Conservation (phyloP, 2,113 vertebrate species). For the Oncorhynchus tshawytscha region DNA sequence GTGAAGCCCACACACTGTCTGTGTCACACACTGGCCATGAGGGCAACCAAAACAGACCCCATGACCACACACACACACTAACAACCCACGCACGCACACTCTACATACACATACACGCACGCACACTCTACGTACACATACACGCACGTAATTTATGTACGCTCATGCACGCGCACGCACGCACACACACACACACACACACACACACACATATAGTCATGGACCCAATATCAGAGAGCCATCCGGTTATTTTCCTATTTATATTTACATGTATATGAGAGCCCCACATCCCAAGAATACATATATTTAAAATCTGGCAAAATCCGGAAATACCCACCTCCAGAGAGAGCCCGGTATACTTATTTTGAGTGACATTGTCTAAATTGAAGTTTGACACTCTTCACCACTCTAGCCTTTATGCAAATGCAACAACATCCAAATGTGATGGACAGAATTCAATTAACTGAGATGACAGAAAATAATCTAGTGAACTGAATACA, state of each 20-base stretch:
- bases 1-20: slow-evolving; percentile 64
- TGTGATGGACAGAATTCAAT: slow-evolving; percentile 98
- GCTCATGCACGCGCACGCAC: background rate
- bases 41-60: slow-evolving; percentile 28
- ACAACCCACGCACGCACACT: background rate
- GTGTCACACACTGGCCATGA: slow-evolving; percentile 52
- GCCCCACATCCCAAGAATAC: slow-evolving; percentile 57
- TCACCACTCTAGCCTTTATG: slow-evolving; percentile 93
- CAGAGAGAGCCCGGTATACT: slow-evolving; percentile 67
- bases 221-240: slow-evolving; percentile 48
- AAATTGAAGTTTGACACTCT: slow-evolving; percentile 89
- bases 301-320: slow-evolving; percentile 72
- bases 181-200: background rate
- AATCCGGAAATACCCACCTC: slow-evolving; percentile 65
- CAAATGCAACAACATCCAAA: slow-evolving; percentile 88
- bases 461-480: slow-evolving; percentile 99
- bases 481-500: slow-evolving; percentile 93
- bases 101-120: slow-evolving; percentile 7
- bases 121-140: slow-evolving; percentile 3
- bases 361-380: slow-evolving; percentile 87
- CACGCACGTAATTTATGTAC: too few species aligned
- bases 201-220: slow-evolving; percentile 29
- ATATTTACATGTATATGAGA: slow-evolving; percentile 76
- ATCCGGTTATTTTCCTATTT: slow-evolving; percentile 70
- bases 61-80: slow-evolving; percentile 8